These are phyloP conservation scores for Oncorhynchus tshawytscha DNA, from an alignment of 2,113 vertebrate genomes.

Conservation along the genomic window DNA sequence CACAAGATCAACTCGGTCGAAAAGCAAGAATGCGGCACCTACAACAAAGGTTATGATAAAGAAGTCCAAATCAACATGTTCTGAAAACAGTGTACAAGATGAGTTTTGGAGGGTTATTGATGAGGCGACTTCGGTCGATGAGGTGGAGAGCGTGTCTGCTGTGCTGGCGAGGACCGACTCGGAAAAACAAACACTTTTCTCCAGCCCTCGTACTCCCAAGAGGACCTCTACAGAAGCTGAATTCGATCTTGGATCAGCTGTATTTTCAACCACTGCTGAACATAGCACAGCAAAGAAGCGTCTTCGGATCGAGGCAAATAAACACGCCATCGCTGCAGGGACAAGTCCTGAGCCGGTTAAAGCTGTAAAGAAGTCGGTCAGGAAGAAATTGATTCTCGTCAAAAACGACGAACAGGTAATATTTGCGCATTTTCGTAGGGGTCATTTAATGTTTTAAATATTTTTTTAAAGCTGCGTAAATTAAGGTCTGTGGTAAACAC, in stretches of 20 bases:
- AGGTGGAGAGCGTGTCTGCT: neutral
- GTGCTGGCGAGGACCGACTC: neutral
- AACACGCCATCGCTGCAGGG: neutral
- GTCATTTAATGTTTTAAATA: no score
- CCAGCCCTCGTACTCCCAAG: constrained; percentile 66
- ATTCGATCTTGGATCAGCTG: constrained; percentile 44
- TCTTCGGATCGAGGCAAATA: neutral
- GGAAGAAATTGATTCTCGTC: constrained; percentile 69
- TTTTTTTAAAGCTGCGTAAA: no score
- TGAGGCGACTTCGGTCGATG: constrained; percentile 30
- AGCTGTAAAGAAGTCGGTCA: constrained; percentile 33
- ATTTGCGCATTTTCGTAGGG: neutral
- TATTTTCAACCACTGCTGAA: constrained; percentile 33
- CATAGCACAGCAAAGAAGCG: constrained; percentile 71
- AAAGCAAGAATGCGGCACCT: neutral
- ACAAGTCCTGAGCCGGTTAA: neutral
- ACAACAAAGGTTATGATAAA: neutral
- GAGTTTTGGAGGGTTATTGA: constrained; percentile 68
- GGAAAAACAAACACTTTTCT: accelerated
- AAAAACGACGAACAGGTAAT: neutral
- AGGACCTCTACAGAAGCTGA: constrained; percentile 33
- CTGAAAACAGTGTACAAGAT: constrained; percentile 39
- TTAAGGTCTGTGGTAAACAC: no score
- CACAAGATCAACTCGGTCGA: neutral
- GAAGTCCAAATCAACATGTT: neutral